These are phyloP conservation scores for Ptiloglossa arizonensis DNA, from an alignment of 1,140 invertebrate genomes.

Conservation along the genomic window DNA sequence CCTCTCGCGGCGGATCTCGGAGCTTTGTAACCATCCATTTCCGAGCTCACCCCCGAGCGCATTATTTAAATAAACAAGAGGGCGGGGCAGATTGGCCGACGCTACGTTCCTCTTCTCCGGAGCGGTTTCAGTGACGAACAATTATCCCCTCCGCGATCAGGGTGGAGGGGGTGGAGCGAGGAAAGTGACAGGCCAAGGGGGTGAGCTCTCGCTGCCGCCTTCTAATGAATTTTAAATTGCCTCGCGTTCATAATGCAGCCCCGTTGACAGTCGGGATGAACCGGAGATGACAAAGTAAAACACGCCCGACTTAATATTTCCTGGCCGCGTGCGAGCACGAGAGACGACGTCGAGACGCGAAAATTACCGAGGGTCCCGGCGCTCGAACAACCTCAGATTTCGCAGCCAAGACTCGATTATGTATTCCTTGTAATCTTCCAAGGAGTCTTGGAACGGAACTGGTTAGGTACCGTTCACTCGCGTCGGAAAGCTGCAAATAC, in stretches of 20 bases:
- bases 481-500: too few species aligned
- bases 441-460: too few species aligned
- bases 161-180: conserved; percentile 34
- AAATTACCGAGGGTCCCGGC: not conserved
- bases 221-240: conserved; percentile 82
- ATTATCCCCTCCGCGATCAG: conserved; percentile 78
- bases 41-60: conserved; percentile 60
- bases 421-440: too few species aligned
- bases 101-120: conserved; percentile 42
- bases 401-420: too few species aligned
- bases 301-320: conserved; percentile 69
- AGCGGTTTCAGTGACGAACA: conserved; percentile 77
- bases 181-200: conserved; percentile 68
- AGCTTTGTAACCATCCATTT: conserved; percentile 81
- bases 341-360: not conserved
- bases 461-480: too few species aligned
- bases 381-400: too few species aligned
- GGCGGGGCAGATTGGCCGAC: conserved; percentile 74
- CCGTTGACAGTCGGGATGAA: conserved; percentile 74
- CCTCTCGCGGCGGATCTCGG: conserved; percentile 71
- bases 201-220: conserved; percentile 51
- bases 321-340: conserved; percentile 50
- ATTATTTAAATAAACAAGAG: conserved; percentile 82
- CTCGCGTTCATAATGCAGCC: conserved; percentile 78
- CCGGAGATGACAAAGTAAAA: conserved; percentile 79